phyloP scores from a whole-genome alignment of 2,888 invertebrate species.

The Nemotelus nigrinus region DNA sequence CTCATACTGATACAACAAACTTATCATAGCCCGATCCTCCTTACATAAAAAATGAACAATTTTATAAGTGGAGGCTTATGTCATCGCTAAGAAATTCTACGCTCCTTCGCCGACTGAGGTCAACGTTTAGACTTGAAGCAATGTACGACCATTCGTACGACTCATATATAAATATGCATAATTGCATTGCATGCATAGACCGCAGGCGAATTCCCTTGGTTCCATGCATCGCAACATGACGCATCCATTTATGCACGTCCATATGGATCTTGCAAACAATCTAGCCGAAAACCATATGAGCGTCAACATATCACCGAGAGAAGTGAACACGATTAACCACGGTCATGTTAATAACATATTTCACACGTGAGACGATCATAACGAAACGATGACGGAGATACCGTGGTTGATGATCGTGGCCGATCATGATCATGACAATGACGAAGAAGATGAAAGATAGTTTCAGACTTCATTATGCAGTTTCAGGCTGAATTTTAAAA shows the following conservation, averaged over 20 bases:
- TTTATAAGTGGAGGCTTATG: conserved; percentile 21
- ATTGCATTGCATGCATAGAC: conserved; percentile 6
- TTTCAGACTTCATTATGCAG: conserved; percentile 15
- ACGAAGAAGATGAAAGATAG: conserved; percentile 18
- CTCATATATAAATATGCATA: not conserved
- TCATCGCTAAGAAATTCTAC: conserved; percentile 30
- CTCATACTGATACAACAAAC: not conserved
- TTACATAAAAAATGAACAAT: conserved; percentile 3
- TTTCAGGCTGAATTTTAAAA: not conserved
- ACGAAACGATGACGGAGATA: not conserved
- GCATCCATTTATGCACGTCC: no score
- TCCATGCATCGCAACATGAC: not conserved
- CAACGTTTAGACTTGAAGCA: not conserved
- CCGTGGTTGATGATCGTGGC: no score
- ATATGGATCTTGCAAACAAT: not conserved
- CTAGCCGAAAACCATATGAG: conserved; percentile 7
- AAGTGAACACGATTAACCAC: conserved; percentile 19
- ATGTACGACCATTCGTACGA: not conserved
- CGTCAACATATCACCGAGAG: no score
- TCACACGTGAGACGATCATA: conserved; percentile 17
- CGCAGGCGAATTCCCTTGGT: not conserved
- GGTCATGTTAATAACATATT: conserved; percentile 24
- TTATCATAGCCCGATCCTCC: not conserved
- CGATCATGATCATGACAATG: conserved; percentile 5
- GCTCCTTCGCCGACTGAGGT: conserved; percentile 19